Percentiles rank a stretch among this genome's conserved stretches.
Evolutionary conservation across 1,140 invertebrate species (phyloP).

Genomic region (Drosophila murphyi): DNA sequence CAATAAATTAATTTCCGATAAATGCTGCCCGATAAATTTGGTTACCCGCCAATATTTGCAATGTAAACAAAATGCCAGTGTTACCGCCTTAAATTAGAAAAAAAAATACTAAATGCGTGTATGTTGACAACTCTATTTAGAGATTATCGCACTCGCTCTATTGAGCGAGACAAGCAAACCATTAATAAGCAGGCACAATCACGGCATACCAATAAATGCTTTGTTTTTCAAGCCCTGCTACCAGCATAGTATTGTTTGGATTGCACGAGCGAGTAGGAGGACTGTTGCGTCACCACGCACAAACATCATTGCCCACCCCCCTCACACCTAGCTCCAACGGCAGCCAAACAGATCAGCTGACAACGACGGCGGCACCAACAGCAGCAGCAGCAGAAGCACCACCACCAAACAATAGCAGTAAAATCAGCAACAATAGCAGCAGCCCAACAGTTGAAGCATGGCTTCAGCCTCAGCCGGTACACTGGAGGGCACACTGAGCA

Average conservation of each 20-base stretch:
- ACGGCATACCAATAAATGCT: constrained; percentile 55
- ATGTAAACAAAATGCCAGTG: constrained; percentile 12
- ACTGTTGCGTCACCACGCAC: constrained; percentile 36
- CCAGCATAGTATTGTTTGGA: constrained; percentile 41
- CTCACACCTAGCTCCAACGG: constrained; percentile 8
- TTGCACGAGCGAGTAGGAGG: constrained; percentile 28
- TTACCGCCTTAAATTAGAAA: background rate
- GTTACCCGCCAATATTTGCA: constrained; percentile 11
- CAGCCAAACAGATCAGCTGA: constrained; percentile 44
- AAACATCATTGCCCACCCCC: constrained; percentile 7
- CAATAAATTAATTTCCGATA: background rate
- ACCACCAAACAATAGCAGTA: background rate
- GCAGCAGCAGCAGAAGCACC: background rate
- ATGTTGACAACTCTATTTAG: constrained; percentile 27
- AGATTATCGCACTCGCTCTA: constrained; percentile 51
- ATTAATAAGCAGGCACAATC: constrained; percentile 49
- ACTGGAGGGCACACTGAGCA: constrained; percentile 99
- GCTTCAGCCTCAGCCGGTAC: constrained; percentile 78
- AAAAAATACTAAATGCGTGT: constrained; percentile 7
- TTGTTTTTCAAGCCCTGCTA: constrained; percentile 45
- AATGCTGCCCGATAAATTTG: background rate
- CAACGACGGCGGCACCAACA: constrained; percentile 9
- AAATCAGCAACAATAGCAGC: constrained; percentile 3
- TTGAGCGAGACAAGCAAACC: constrained; percentile 48
- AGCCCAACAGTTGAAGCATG: constrained; percentile 30